Evolutionary conservation across 2,113 vertebrate species (phyloP).

Genomic region (Ibidorhyncha struthersii): DNA sequence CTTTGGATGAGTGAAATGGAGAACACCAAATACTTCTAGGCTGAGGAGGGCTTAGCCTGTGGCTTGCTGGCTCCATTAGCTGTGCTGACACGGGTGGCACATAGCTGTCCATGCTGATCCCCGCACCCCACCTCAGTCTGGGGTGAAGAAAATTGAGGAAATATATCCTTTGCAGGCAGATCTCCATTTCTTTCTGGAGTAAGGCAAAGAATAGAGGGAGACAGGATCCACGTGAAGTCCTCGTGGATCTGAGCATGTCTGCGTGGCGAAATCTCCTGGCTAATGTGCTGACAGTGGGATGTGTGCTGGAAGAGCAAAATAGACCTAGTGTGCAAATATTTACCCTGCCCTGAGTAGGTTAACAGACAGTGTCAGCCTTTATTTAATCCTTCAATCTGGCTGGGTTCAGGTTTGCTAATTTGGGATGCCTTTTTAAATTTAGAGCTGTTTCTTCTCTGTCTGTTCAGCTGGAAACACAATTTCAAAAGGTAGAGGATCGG

Average conservation of each 20-base stretch:
- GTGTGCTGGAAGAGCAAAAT: neutral
- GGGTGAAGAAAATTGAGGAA: neutral
- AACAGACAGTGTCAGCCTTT: neutral
- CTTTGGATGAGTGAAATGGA: neutral
- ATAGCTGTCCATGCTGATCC: neutral
- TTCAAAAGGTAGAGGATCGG: neutral
- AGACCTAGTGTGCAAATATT: neutral
- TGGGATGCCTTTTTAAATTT: neutral
- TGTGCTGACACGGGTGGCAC: accelerated
- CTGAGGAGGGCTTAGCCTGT: neutral
- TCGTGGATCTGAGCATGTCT: neutral
- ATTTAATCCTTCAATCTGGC: neutral
- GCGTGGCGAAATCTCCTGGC: neutral
- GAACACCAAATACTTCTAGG: neutral
- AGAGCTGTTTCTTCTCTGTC: neutral
- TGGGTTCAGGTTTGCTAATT: neutral
- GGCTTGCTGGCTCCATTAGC: neutral
- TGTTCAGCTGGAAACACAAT: neutral
- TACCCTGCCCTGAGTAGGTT: neutral
- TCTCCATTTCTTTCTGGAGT: neutral
- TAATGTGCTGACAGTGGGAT: neutral
- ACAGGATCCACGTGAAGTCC: neutral
- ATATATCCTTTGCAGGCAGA: neutral
- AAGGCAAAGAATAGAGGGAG: neutral
- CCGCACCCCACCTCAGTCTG: neutral